Base-by-base conservation (phyloP, 2,113 vertebrate genomes). In the Pedetes capensis region DNA sequence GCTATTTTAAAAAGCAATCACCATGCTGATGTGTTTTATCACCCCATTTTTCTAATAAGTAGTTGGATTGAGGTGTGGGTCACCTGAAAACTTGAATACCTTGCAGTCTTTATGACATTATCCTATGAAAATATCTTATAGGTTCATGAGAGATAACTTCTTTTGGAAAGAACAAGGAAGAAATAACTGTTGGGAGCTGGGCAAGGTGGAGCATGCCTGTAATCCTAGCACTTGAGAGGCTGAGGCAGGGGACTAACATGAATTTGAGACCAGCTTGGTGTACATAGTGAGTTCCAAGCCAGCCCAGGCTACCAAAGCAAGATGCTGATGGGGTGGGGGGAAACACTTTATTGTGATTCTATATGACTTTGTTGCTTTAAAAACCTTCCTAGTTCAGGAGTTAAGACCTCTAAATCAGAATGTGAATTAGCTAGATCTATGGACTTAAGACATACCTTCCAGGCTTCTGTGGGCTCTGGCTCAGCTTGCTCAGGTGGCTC, bases 401-500 rank as follows among this genome's bases (percentile, higher is more conserved):
- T 86, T 71, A 92, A 91, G 34, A 61, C 18, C 20, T 95, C 27
- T 74, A 66, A 63, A 16, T 37, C 59, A 51, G 76, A 82, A 81
- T 42, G 42, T 37, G 44, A 18, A 8, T 12, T 18, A 20, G 80
- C 76, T 20, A 22, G n/a, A 13, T 14, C 18, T 49, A 0, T 34
- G 53, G n/a, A 8, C 8, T 47, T 8, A n/a, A 0, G 37, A 79
- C 95, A 8, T 99, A 99, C 99, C 99, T 99, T 99, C 75, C 98
- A 97, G 0, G 98, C 98, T 59, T 99, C 98, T 2, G 98, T 95
- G 64, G 97, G 93, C 96, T 98, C 98, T 0, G 93, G 92, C 97
- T 98, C 98, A 66, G 97, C 95, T 69, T 96, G 98, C 89, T 98
- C 98, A 0, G 61, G 47, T 3, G 80, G 87, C n/a, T 94, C 97